phyloP scores from a whole-genome alignment of 2,113 vertebrate species.

The Anhinga anhinga region DNA sequence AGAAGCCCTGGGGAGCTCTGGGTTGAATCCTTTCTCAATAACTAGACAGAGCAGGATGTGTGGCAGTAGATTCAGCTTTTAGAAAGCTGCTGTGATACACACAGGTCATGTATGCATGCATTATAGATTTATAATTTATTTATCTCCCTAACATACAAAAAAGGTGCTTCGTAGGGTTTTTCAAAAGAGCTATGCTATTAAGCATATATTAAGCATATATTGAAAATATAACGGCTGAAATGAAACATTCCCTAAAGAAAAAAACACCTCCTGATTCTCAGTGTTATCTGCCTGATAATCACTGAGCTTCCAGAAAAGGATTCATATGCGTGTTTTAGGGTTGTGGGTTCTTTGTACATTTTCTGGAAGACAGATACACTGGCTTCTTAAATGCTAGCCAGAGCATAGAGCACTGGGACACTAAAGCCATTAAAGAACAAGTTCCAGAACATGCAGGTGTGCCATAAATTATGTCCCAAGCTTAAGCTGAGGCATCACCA shows the following conservation, averaged over 20 bases:
- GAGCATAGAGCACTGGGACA: background rate
- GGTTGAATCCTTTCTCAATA: background rate
- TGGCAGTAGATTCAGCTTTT: background rate
- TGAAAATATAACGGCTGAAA: background rate
- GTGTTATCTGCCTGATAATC: background rate
- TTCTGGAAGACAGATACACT: background rate
- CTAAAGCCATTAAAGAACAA: background rate
- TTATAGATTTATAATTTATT: background rate
- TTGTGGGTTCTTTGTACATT: rapidly evolving
- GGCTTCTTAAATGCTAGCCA: background rate
- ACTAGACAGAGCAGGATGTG: background rate
- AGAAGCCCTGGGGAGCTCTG: background rate
- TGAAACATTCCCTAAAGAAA: background rate
- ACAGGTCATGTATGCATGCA: background rate
- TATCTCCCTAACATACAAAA: background rate
- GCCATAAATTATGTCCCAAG: background rate
- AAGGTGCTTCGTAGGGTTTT: background rate
- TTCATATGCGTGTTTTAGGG: background rate
- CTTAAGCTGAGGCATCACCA: background rate
- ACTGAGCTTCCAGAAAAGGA: background rate
- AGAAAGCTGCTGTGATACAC: background rate
- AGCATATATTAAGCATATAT: background rate
- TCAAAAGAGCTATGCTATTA: background rate
- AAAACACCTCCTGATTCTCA: background rate
- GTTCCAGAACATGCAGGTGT: background rate